Evolutionary conservation across 2,888 invertebrate genomes (phyloP), one percentile per base, ranked within the genome.

Genomic region (Stenodema calcarata): DNA sequence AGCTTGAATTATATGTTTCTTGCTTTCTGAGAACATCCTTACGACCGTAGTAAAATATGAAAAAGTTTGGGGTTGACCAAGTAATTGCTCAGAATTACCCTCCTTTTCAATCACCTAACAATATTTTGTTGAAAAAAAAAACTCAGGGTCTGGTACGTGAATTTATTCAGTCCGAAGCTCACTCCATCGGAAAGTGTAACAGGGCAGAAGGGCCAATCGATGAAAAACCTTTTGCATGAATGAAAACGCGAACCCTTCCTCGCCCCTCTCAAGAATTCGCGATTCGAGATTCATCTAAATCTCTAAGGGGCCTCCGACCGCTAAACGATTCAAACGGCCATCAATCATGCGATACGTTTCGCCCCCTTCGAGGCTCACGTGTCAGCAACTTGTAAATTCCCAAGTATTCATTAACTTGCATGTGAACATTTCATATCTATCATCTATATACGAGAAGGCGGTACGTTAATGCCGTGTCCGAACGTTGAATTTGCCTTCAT

Each of bases 321-420:
- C 62, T 62, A 62, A 62, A 62, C 62, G 73, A 73, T 73, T 73
- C 73, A 73, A 73, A 73, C 73, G 16, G 73, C 73, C 73, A 73
- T 73, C 73, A 73, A 73, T 73, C 73, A 73, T 73, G 73, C 73
- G 73, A 73, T 41, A 41, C 73, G n/a, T 73, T 18, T 16, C 35
- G 35, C 16, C 16, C 35, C 73, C 12, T 16, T 73, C 73, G 73
- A 73, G 41, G 73, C 41, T 73, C 35, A 35, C 73, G 73, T 73
- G 73, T 73, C 73, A 80, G 80, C 50, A 54, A 80, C 80, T 80
- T 80, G 80, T 80, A 54, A 80, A 80, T 80, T 80, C 47, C 62
- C 54, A 80, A 80, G 54, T 80, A 80, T 80, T 80, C 80, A 80
- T 80, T 80, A 80, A 80, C 80, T 80, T 47, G 80, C 80, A 80